These are phyloP conservation scores for Eumeta japonica DNA, from an alignment of 1,140 invertebrate genomes.

Conservation along the genomic window DNA sequence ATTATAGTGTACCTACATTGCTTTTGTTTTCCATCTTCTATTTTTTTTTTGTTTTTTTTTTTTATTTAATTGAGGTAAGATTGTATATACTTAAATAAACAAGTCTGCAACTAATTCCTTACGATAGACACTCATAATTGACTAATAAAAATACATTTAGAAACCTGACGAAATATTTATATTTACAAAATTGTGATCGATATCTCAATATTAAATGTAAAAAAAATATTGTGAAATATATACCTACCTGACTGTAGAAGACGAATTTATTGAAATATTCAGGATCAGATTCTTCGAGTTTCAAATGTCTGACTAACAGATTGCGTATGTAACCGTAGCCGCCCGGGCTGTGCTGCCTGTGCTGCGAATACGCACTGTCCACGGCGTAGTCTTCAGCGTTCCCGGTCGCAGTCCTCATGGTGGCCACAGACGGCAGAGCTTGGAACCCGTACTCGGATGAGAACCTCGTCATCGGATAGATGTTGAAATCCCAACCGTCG, in stretches of 20 bases:
- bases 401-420: constrained; percentile 60
- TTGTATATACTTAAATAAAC: no score
- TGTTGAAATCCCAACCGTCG: constrained; percentile 77
- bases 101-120: no score
- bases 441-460: constrained; percentile 96
- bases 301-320: constrained; percentile 63
- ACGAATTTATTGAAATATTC: constrained; percentile 61
- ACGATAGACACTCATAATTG: no score
- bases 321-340: constrained; percentile 65
- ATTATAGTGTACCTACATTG: no score
- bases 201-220: no score
- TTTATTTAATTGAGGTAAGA: no score
- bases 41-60: no score
- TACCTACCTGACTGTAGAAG: constrained; percentile 74
- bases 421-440: constrained; percentile 73
- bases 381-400: constrained; percentile 62
- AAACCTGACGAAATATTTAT: no score
- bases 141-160: no score
- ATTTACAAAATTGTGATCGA: no score
- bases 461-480: constrained; percentile 81
- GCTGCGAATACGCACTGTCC: constrained; percentile 56
- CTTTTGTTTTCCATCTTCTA: no score
- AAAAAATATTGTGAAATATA: no score
- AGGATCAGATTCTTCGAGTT: constrained; percentile 52
- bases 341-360: constrained; percentile 80